These are phyloP conservation scores for Galleria mellonella DNA, from an alignment of 1,140 invertebrate species.

Conservation along the genomic window DNA sequence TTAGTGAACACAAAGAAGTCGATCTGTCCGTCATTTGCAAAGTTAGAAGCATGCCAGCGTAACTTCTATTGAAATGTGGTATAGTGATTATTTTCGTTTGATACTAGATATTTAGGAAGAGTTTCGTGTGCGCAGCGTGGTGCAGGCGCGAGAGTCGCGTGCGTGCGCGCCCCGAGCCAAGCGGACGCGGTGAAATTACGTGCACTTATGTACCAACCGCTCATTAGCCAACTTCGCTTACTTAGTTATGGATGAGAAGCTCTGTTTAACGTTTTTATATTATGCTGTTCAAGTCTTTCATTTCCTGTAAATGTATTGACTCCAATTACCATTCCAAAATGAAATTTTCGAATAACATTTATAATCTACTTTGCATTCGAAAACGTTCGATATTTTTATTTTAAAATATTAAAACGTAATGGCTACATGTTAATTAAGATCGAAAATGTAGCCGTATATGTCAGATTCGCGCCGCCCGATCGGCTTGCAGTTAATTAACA, in stretches of 20 bases:
- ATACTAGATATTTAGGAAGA: conserved; percentile 9
- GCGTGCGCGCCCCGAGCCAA: conserved; percentile 53
- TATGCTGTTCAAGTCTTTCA: too few relatives aligned
- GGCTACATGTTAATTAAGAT: too few relatives aligned
- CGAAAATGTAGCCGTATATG: too few relatives aligned
- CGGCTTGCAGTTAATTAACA: conserved; percentile 19
- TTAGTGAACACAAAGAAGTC: conserved; percentile 47
- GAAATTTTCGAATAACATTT: too few relatives aligned
- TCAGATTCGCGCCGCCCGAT: background rate
- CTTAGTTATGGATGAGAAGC: conserved; percentile 17
- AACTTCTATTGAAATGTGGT: background rate
- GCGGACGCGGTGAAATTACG: conserved; percentile 61
- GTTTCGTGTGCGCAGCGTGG: conserved; percentile 20
- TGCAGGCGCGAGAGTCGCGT: conserved; percentile 49
- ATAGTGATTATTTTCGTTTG: conserved; percentile 12
- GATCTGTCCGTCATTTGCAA: conserved; percentile 37
- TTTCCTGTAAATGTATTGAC: too few relatives aligned
- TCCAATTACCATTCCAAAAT: too few relatives aligned
- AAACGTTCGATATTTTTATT: too few relatives aligned
- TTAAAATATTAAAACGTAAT: too few relatives aligned
- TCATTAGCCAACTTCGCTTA: conserved; percentile 36
- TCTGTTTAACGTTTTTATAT: too few relatives aligned
- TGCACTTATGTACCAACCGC: conserved; percentile 33
- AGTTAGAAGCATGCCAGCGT: too few relatives aligned
- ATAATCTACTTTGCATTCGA: too few relatives aligned